Evolutionary conservation across 2,888 invertebrate genomes (phyloP), one percentile per base, ranked within the genome.

Genomic region (Drosophila prostipennis): DNA sequence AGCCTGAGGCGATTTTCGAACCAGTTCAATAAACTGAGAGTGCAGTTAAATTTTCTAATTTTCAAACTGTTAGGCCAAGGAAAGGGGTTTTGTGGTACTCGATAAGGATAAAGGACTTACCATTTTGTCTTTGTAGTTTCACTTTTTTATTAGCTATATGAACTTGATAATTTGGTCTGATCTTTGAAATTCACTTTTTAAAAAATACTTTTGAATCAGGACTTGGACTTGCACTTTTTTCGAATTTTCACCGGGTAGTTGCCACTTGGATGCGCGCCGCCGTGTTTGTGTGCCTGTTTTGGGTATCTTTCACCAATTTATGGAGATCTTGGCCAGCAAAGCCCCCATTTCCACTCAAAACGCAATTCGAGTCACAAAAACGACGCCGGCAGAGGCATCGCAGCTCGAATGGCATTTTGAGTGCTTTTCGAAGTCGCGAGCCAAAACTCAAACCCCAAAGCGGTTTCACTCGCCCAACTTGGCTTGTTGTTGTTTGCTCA

Each of bases 271-370:
- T 43, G 73, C 75, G 68, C 84, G 87, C 73, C 77, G 72, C 61
- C 76, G 69, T 43, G 76, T 64, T 76, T 77, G 76, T 79, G 83
- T 80, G 86, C 74, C 72, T 19, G 75, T 77, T 73, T 76, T 79
- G 56, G 78, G 67, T 77, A 86, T 89, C 89, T 87, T 89, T 86
- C 79, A 89, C 80, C 87, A 88, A 81, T 89, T 89, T 89, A 88
- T 89, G 88, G 77, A 77, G 84, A 82, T 87, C 73, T 70, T 76
- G 72, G 78, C 80, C 79, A 83, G 89, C 84, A 87, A 81, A 87
- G 78, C 78, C 55, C 72, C 78, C 74, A 76, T 77, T 84, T 69
- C 26, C 74, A 81, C 89, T 89, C 87, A 86, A 88, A 87, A 84
- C 90, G 89, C 89, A 88, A 81, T 82, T 83, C 77, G 84, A 89